phyloP scores from a whole-genome alignment of 2,797 vertebrate species.

The Centroberyx gerrardi region DNA sequence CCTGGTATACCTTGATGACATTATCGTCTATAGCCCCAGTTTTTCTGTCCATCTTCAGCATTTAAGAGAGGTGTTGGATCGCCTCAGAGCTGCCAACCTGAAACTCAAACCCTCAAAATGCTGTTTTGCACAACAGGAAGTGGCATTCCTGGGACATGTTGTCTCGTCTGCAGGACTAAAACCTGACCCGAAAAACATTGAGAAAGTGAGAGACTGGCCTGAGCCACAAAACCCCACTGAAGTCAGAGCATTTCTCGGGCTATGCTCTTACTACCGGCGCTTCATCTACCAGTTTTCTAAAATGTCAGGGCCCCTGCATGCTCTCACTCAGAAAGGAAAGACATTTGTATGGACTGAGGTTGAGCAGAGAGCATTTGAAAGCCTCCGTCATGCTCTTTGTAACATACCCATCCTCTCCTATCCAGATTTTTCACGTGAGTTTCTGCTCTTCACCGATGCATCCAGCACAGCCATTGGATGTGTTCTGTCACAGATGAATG shows the following conservation, averaged over 20 bases:
- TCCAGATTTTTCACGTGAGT: slow-evolving; percentile 3
- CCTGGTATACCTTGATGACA: slow-evolving; percentile 16
- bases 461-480: slow-evolving; percentile 4
- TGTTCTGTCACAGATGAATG: neutral
- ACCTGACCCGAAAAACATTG: slow-evolving; percentile 24
- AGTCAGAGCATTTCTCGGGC: slow-evolving; percentile 3
- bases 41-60: slow-evolving; percentile 8
- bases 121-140: slow-evolving; percentile 2
- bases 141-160: slow-evolving; percentile 23
- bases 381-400: neutral
- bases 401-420: slow-evolving; percentile 2
- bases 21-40: neutral
- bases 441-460: slow-evolving; percentile 11
- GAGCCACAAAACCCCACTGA: slow-evolving; percentile 1
- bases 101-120: slow-evolving; percentile 24
- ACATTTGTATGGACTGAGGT: neutral
- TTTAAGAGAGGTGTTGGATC: slow-evolving; percentile 7
- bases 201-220: slow-evolving; percentile 19
- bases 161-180: slow-evolving; percentile 14
- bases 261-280: neutral
- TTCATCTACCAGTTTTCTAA: slow-evolving; percentile 9
- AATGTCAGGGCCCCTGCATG: neutral
- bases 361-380: neutral
- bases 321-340: slow-evolving; percentile 12
- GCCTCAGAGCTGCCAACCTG: slow-evolving; percentile 7